Conservation (phyloP, 1,140 invertebrate genomes). For the Pseudomyrmex cubaensis region DNA sequence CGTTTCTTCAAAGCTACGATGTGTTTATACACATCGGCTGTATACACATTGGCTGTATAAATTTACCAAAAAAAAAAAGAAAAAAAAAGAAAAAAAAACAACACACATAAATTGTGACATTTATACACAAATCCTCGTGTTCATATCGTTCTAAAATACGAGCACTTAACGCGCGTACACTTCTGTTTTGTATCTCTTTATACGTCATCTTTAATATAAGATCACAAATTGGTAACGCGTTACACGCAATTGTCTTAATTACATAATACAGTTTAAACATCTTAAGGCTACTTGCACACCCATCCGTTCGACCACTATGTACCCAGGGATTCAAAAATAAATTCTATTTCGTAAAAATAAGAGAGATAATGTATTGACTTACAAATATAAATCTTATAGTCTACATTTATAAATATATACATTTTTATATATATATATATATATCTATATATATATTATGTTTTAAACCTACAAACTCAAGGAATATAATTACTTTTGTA, state of each 20-base stretch:
- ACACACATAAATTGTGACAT: neutral
- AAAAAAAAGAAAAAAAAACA: too few relatives aligned
- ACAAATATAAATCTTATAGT: slow-evolving; percentile 81
- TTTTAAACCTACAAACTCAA: slow-evolving; percentile 73
- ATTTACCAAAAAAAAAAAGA: slow-evolving; percentile 61
- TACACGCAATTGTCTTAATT: slow-evolving; percentile 65
- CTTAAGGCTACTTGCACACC: slow-evolving; percentile 69
- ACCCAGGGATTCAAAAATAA: slow-evolving; percentile 80
- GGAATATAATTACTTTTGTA: slow-evolving; percentile 66
- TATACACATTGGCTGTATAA: slow-evolving; percentile 50
- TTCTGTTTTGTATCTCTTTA: slow-evolving; percentile 48
- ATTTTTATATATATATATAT: slow-evolving; percentile 39
- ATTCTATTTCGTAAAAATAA: slow-evolving; percentile 82
- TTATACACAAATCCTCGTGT: slow-evolving; percentile 45
- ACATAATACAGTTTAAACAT: slow-evolving; percentile 69
- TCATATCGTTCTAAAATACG: slow-evolving; percentile 50
- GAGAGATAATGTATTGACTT: slow-evolving; percentile 81
- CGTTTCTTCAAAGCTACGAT: slow-evolving; percentile 30
- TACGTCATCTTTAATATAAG: slow-evolving; percentile 63
- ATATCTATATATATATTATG: slow-evolving; percentile 67
- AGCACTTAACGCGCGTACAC: slow-evolving; percentile 23
- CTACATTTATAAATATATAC: slow-evolving; percentile 83
- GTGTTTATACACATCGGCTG: slow-evolving; percentile 25
- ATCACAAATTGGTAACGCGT: slow-evolving; percentile 71
- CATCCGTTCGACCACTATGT: slow-evolving; percentile 74